phyloP scores from a whole-genome alignment of 2,888 invertebrate genomes.

The Amiota minor region DNA sequence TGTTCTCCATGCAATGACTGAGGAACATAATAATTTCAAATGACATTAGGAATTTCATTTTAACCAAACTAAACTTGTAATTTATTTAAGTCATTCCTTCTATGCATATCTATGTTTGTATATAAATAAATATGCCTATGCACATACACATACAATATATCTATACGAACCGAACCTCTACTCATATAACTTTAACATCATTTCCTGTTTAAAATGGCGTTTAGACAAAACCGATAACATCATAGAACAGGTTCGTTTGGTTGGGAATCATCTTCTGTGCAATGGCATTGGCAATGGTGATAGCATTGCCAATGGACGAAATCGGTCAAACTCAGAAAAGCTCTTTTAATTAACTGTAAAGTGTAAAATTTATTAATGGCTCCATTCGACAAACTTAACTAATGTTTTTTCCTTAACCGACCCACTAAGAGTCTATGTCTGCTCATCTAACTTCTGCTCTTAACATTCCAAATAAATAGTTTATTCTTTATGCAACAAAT shows the following conservation, averaged over 20 bases:
- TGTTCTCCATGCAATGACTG: background rate
- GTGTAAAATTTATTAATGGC: slow-evolving; percentile 8
- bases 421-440: background rate
- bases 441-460: background rate
- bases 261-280: background rate
- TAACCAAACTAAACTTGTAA: too few species aligned
- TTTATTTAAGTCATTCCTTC: too few species aligned
- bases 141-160: too few species aligned
- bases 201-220: slow-evolving; percentile 20
- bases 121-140: too few species aligned
- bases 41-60: too few species aligned
- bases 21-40: background rate
- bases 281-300: too few species aligned
- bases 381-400: background rate
- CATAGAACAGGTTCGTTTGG: slow-evolving; percentile 15
- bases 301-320: background rate
- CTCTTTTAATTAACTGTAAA: slow-evolving; percentile 26
- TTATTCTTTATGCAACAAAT: background rate
- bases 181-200: background rate
- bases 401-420: background rate
- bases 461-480: background rate
- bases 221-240: slow-evolving; percentile 11
- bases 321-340: slow-evolving; percentile 2
- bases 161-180: too few species aligned
- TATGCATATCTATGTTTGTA: too few species aligned